phyloP scores from a whole-genome alignment of 2,797 vertebrate species.

The Rhyacichthys aspro region DNA sequence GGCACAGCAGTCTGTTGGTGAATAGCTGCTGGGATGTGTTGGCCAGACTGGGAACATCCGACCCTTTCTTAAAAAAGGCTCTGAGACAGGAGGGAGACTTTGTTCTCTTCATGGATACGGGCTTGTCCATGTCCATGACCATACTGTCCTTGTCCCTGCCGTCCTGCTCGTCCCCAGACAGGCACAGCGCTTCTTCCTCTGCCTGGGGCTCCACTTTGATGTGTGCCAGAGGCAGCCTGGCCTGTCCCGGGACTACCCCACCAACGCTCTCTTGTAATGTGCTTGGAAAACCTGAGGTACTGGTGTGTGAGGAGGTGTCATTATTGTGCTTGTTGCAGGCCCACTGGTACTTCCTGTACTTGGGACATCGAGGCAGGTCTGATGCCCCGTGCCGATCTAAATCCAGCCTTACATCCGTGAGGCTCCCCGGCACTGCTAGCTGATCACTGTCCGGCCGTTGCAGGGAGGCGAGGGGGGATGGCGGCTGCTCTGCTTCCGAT shows the following conservation, averaged over 20 bases:
- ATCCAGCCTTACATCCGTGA: slow-evolving; percentile 84
- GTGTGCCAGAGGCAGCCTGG: slow-evolving; percentile 75
- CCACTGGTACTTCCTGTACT: slow-evolving; percentile 99
- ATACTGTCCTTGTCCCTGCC: slow-evolving; percentile 85
- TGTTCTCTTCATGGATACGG: slow-evolving; percentile 79
- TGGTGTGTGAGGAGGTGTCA: slow-evolving; percentile 92
- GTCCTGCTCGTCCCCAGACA: slow-evolving; percentile 91
- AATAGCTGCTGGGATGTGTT: slow-evolving; percentile 91
- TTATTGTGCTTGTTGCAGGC: slow-evolving; percentile 98
- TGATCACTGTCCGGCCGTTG: slow-evolving; percentile 82
- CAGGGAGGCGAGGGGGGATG: slow-evolving; percentile 83
- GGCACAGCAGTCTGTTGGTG: slow-evolving; percentile 87
- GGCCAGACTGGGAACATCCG: slow-evolving; percentile 84
- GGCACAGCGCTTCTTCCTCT: slow-evolving; percentile 91
- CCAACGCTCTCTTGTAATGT: slow-evolving; percentile 87
- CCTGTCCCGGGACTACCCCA: slow-evolving; percentile 60
- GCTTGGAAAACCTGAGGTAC: slow-evolving; percentile 99
- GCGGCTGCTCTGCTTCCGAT: slow-evolving; percentile 83
- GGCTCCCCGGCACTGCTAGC: slow-evolving; percentile 79
- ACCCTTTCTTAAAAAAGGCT: slow-evolving; percentile 89
- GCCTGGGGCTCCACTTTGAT: slow-evolving; percentile 94
- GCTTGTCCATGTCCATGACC: slow-evolving; percentile 91
- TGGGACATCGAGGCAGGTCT: slow-evolving; percentile 91
- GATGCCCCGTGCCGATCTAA: slow-evolving; percentile 83
- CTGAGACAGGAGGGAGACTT: slow-evolving; percentile 89